A percentile compares a stretch with the other conserved stretches of the same genome.
These are phyloP conservation scores for Orthonychiurus folsomi DNA, from an alignment of 2,888 invertebrate genomes.

Conservation along the genomic window DNA sequence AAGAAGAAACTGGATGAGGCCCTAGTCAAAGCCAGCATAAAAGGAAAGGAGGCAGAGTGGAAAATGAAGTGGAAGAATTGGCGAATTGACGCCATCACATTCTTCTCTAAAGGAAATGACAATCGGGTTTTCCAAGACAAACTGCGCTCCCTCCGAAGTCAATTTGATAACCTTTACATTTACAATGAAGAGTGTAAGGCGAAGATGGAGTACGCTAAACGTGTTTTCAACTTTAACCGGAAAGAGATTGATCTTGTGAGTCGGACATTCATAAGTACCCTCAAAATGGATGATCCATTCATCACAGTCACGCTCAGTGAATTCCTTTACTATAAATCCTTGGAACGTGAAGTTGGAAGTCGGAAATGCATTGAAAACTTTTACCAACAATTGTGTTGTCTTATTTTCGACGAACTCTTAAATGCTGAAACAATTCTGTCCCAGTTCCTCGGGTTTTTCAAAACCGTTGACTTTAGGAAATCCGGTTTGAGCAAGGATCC, in stretches of 20 bases:
- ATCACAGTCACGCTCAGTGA: conserved; percentile 20
- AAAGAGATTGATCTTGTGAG: conserved; percentile 9
- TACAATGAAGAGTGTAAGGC: conserved; percentile 5
- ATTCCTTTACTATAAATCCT: conserved; percentile 20
- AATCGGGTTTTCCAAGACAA: neutral
- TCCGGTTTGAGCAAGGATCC: conserved; percentile 6
- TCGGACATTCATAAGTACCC: conserved; percentile 1
- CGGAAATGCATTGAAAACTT: conserved; percentile 18
- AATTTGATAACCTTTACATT: conserved; percentile 3
- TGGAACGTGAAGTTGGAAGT: conserved; percentile 18
- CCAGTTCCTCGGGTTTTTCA: neutral
- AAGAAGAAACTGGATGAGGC: conserved; percentile 22
- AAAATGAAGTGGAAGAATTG: conserved; percentile 17
- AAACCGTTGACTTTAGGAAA: conserved; percentile 2
- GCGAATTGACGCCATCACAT: conserved; percentile 13
- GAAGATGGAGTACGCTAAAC: conserved; percentile 7
- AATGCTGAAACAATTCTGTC: conserved; percentile 13
- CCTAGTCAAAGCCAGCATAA: conserved; percentile 15
- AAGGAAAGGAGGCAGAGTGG: conserved; percentile 16
- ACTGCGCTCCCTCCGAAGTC: conserved; percentile 5
- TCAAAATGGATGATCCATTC: conserved; percentile 20
- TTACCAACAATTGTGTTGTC: conserved; percentile 17
- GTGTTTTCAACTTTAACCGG: conserved; percentile 5
- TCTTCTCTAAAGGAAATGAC: neutral
- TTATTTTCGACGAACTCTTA: conserved; percentile 17